Conservation (phyloP, 35 echinoderm and acorn worm genomes). For the Nesometra sesokonis region DNA sequence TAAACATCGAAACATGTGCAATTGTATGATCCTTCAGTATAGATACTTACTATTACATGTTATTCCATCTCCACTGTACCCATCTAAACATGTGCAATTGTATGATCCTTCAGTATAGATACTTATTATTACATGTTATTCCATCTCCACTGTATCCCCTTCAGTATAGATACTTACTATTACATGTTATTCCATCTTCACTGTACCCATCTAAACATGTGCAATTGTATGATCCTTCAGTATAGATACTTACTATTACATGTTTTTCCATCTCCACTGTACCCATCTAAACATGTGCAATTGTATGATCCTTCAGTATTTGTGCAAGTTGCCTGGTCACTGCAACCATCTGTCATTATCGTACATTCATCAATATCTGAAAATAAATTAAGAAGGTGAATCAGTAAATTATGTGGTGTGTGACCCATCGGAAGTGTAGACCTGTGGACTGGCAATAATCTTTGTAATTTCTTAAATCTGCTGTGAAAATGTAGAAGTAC, state of each 20-base stretch:
- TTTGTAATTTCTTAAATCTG: too few relatives aligned
- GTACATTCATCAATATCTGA: conserved; percentile 33
- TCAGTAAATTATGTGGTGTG: too few relatives aligned
- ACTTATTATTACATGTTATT: too few relatives aligned
- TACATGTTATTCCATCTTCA: conserved; percentile 43
- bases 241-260: conserved; percentile 39
- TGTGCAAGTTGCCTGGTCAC: conserved; percentile 6
- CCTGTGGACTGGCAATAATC: too few relatives aligned
- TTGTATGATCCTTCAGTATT: conserved; percentile 20
- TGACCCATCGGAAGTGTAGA: too few relatives aligned
- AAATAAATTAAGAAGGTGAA: not conserved
- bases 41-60: conserved; percentile 32
- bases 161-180: conserved; percentile 5
- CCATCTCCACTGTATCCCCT: too few relatives aligned
- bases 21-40: too few relatives aligned
- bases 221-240: conserved; percentile 43
- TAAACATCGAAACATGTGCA: too few relatives aligned
- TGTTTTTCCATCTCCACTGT: conserved; percentile 26
- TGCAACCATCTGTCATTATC: conserved; percentile 1
- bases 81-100: too few relatives aligned
- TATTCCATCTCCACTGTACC: not conserved
- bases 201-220: conserved; percentile 45
- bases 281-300: conserved; percentile 29
- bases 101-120: too few relatives aligned
- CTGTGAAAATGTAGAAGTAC: too few relatives aligned